Base-by-base conservation (phyloP, 2,113 vertebrate genomes). In the Malurus melanocephalus region DNA sequence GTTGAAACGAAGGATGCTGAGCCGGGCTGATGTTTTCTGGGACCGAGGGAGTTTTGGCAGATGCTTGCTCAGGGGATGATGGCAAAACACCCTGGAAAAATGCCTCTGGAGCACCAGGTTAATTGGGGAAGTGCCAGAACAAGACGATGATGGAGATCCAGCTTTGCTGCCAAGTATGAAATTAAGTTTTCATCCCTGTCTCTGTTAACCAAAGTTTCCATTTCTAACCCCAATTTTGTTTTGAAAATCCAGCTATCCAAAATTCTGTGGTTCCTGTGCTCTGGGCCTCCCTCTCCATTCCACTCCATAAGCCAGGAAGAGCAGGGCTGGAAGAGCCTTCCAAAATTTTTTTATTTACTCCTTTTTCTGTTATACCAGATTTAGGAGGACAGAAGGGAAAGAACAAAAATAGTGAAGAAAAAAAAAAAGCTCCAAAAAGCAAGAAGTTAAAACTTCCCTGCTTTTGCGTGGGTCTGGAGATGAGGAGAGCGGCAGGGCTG, bases 151-250 rank as follows among this genome's bases (percentile, higher is more conserved):
- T 89, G 71, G 55, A 80, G 51, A 71, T 51, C 13, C 61, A 64
- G 35, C 30, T n/a, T 71, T 52, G 48, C 61, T 67, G 73, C 80
- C 85, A 74, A 81, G 53, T 7, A n/a, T 27, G 69, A 71, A 87
- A 72, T 48, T 56, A 61, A 84, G 66, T 42, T 93, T 85, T 92
- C 57, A 64, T 62, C 69, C 43, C 69, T 0, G 0, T 32, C 77
- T 87, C 78, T 52, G 46, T 74, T 80, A 77, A 88, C 45, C 66
- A 49, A 57, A 86, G 65, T 89, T 93, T 90, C 74, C 74, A 79
- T 85, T 93, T 93, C 89, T 65, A 81, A 73, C 51, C 78, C 15
- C 13, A 3, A 8, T 87, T 75, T 60, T 79, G n/a, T 64, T 87
- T 62, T 64, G 74, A 87, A 84, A 88, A 86, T 60, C 80, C 73